Evolutionary conservation across 1,140 invertebrate genomes (phyloP), one percentile per base, ranked within the genome.

Genomic region (Orius laevigatus): DNA sequence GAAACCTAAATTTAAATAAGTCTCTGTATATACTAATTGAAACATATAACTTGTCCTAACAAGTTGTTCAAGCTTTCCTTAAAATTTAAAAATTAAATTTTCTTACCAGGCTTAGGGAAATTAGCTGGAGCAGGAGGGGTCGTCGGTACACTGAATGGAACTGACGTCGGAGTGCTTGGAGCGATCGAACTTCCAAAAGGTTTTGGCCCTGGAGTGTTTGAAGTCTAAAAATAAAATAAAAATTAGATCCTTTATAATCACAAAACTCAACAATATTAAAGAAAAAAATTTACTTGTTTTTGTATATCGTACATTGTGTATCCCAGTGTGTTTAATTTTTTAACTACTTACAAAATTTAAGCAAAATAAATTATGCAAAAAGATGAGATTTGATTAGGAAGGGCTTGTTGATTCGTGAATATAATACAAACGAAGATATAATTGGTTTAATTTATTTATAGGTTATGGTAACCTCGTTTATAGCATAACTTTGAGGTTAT

Each of bases 161-260:
- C 64, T 18, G 66, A 65, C 14, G 65, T 62, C 33, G 64, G 65
- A 20, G 65, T 64, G 51, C 62, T 60, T n/a, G 68, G 68, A 12
- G 68, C 47, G 11, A 47, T 14, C 9, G 12, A 31, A 39, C 42
- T 42, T 14, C 51, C 49, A 35, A 53, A 55, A 2, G 54, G 54
- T 25, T 55, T 55, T 2, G 54, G 51, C 18, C 48, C 54, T 19
- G 47, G 33, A 35, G 19, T 19, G 19, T 20, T 43, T 16, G 42
- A 36, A 33, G 52, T 46, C 48, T 50, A 25, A 6, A 40, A 38
- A 15, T 12, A 38, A 45, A 32, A 45, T 14, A 45, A 11, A 15
- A 20, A 41, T 41, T 41, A 15, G 14, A 8, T 11, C 19, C 11
- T 19, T 43, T 43, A n/a, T n/a, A n/a, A n/a, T n/a, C n/a, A n/a